Evolutionary conservation across 2,113 vertebrate genomes (phyloP).

Genomic region (Neotragus moschatus): DNA sequence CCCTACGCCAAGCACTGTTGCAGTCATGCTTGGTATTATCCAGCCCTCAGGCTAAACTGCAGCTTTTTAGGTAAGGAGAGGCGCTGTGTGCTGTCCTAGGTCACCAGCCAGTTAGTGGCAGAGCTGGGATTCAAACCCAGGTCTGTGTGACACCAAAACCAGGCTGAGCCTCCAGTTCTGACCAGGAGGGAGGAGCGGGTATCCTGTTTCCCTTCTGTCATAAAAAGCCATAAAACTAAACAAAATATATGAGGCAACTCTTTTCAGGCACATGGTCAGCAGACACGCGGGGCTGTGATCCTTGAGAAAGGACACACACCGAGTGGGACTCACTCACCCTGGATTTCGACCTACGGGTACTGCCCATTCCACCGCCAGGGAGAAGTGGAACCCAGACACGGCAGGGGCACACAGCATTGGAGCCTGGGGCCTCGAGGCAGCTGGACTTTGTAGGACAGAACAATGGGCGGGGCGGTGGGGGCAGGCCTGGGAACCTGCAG

Average conservation of each 20-base stretch:
- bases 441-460: background rate
- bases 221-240: background rate
- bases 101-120: background rate
- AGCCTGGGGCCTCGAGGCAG: fast-evolving
- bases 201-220: background rate
- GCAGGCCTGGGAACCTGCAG: background rate
- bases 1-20: fast-evolving
- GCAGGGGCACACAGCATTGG: background rate
- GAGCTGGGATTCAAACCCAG: background rate
- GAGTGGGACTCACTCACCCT: background rate
- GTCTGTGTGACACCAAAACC: background rate
- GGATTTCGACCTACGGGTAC: fast-evolving
- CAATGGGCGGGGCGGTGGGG: fast-evolving
- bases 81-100: background rate
- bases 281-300: background rate
- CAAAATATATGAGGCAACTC: fast-evolving
- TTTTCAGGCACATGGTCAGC: background rate
- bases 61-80: background rate
- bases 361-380: background rate
- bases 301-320: background rate
- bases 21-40: too few species aligned
- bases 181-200: background rate
- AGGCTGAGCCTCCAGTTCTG: background rate
- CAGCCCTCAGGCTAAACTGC: background rate
- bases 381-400: fast-evolving